These are phyloP conservation scores for Hirtodrosophila confusa DNA, from an alignment of 2,888 invertebrate species.

Conservation along the genomic window DNA sequence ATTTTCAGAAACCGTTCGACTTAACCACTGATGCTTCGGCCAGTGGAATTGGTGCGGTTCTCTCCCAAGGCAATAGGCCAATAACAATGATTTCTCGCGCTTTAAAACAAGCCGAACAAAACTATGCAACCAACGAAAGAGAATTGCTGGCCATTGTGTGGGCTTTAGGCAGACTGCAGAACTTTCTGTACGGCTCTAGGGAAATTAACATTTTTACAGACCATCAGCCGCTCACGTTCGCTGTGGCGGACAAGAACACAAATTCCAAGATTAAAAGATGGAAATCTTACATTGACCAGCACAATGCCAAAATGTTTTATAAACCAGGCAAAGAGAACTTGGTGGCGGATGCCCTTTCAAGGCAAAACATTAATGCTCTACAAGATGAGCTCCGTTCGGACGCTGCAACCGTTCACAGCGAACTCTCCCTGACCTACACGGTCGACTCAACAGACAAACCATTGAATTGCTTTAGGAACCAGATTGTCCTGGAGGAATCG, in stretches of 20 bases:
- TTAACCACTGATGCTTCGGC: slow-evolving; percentile 19
- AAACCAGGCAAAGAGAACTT: slow-evolving; percentile 24
- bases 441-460: too few species aligned
- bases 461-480: too few species aligned
- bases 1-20: slow-evolving; percentile 56
- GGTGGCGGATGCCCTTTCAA: slow-evolving; percentile 22
- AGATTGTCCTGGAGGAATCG: too few species aligned
- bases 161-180: slow-evolving; percentile 1
- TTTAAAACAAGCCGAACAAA: neutral
- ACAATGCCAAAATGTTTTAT: slow-evolving; percentile 14
- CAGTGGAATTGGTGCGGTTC: neutral
- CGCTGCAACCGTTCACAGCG: slow-evolving; percentile 14
- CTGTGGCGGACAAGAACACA: slow-evolving; percentile 26
- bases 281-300: slow-evolving; percentile 6
- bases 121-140: neutral
- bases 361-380: slow-evolving; percentile 16
- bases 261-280: slow-evolving; percentile 10
- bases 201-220: slow-evolving; percentile 5
- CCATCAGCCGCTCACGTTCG: slow-evolving; percentile 7
- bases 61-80: slow-evolving; percentile 5
- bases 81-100: slow-evolving; percentile 5
- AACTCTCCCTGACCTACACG: neutral
- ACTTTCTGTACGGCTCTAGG: slow-evolving; percentile 9
- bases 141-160: slow-evolving; percentile 6
- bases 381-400: slow-evolving; percentile 12